Evolutionary conservation across 2,888 invertebrate species (phyloP).

Genomic region (Stratiomys singularior): DNA sequence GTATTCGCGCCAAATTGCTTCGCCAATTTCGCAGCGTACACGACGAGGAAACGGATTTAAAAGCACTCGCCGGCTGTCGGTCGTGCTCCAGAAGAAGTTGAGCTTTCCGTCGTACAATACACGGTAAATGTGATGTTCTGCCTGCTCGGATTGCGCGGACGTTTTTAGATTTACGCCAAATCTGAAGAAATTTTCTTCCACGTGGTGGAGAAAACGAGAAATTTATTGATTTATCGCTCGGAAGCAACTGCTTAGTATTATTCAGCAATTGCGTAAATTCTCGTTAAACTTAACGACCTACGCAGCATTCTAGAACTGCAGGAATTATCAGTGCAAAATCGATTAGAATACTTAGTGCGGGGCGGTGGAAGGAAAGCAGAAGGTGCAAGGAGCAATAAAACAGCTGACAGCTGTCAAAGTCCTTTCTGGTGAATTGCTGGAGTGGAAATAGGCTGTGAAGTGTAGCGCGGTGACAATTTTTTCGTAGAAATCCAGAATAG

Average conservation of each 20-base stretch:
- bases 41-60: slow-evolving; percentile 34
- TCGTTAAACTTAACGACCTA: too few relatives aligned
- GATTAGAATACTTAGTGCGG: background rate
- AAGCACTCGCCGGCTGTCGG: slow-evolving; percentile 9
- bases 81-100: slow-evolving; percentile 7
- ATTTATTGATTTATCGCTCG: too few relatives aligned
- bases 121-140: background rate
- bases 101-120: slow-evolving; percentile 10
- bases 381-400: background rate
- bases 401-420: slow-evolving; percentile 42
- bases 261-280: too few relatives aligned
- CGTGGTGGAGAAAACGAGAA: too few relatives aligned
- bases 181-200: too few relatives aligned
- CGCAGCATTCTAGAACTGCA: too few relatives aligned
- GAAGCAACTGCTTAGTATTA: too few relatives aligned
- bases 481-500: background rate
- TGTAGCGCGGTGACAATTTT: background rate
- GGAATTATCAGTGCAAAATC: background rate
- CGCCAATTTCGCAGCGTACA: background rate
- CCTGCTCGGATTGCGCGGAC: background rate
- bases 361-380: background rate
- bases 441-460: background rate
- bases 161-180: background rate
- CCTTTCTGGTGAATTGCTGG: background rate
- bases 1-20: background rate